Evolutionary conservation across 2,888 invertebrate genomes (phyloP).

Genomic region (Dorcus hopei): DNA sequence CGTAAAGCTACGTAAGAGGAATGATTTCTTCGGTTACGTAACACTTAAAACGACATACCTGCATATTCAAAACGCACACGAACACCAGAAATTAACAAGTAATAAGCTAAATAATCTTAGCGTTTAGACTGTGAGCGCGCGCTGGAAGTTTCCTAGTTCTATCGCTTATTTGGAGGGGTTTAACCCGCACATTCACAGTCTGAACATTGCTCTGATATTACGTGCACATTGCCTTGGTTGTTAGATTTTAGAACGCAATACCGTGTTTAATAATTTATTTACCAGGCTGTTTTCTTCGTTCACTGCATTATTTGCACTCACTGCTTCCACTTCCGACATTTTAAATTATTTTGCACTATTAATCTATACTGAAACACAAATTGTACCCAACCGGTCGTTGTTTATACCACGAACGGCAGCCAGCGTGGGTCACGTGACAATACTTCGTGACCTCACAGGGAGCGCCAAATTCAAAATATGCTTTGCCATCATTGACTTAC

Average conservation of each 20-base stretch:
- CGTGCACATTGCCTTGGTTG: conserved; percentile 46
- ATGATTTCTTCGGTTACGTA: background rate
- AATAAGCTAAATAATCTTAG: conserved; percentile 4
- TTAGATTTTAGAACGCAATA: conserved; percentile 18
- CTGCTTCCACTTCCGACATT: conserved; percentile 50
- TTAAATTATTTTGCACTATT: conserved; percentile 33
- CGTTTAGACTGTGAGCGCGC: conserved; percentile 39
- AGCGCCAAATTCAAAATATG: conserved; percentile 11
- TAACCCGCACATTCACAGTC: conserved; percentile 42
- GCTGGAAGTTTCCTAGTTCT: conserved; percentile 8
- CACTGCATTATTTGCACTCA: conserved; percentile 44
- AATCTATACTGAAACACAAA: conserved; percentile 35
- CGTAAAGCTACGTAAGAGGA: background rate
- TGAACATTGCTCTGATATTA: conserved; percentile 41
- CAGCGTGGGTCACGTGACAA: conserved; percentile 61
- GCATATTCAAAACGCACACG: background rate
- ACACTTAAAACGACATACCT: background rate
- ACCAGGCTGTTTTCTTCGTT: conserved; percentile 48
- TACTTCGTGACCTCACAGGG: conserved; percentile 6
- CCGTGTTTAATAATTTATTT: conserved; percentile 27
- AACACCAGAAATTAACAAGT: background rate
- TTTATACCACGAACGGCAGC: conserved; percentile 62
- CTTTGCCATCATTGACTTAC: no score
- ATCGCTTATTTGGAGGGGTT: conserved; percentile 29
- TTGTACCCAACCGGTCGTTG: conserved; percentile 53